phyloP scores from a whole-genome alignment of 2,888 invertebrate genomes.

The Mesochorus sp. region DNA sequence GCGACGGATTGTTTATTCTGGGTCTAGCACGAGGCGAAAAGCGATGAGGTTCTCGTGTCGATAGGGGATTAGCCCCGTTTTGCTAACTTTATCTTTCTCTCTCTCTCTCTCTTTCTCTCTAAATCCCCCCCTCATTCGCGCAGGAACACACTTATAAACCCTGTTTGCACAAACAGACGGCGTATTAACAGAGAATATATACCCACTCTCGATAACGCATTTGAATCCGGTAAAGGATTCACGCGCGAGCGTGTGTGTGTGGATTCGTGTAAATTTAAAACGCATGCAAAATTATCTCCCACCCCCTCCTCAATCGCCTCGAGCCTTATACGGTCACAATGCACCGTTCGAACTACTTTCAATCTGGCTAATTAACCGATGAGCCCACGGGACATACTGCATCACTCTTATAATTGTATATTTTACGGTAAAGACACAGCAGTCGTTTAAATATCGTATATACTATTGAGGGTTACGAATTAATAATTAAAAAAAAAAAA shows the following conservation, averaged over 20 bases:
- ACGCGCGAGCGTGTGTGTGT: neutral
- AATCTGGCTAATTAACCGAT: constrained; percentile 26
- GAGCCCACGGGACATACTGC: no score
- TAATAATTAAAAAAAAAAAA: neutral
- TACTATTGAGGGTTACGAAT: no score
- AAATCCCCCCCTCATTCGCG: neutral
- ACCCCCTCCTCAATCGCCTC: constrained; percentile 7
- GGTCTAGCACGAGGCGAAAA: constrained; percentile 71
- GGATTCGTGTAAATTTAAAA: neutral
- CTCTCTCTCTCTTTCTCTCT: constrained; percentile 16
- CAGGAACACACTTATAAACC: constrained; percentile 36
- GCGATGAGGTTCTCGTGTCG: constrained; percentile 78
- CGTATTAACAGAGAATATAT: constrained; percentile 48
- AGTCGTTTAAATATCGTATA: no score
- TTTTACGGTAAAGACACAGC: no score
- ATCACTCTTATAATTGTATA: no score
- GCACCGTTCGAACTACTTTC: constrained; percentile 6
- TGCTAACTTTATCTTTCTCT: constrained; percentile 40
- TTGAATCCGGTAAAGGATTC: constrained; percentile 36
- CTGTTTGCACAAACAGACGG: constrained; percentile 51
- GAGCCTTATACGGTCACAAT: neutral
- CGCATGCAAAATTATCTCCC: constrained; percentile 31
- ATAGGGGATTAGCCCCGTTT: constrained; percentile 69
- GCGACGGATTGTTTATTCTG: constrained; percentile 74
- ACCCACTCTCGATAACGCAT: constrained; percentile 15